phyloP scores from a whole-genome alignment of 1,140 invertebrate species.

The Wasmannia auropunctata region DNA sequence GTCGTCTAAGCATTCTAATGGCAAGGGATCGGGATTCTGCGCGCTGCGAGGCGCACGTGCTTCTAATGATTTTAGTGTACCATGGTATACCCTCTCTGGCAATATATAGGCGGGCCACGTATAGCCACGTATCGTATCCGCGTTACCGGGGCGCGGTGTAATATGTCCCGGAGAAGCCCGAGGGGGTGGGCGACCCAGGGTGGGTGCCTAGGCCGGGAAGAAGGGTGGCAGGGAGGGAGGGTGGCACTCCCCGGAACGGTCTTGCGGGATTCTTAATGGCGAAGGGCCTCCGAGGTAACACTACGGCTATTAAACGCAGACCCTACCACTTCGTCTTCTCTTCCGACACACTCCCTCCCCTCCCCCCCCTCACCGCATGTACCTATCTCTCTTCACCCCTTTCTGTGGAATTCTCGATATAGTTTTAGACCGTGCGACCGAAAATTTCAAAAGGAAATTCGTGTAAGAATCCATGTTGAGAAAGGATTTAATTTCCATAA shows the following conservation, averaged over 20 bases:
- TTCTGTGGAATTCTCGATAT: neutral
- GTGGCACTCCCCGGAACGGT: conserved; percentile 70
- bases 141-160: conserved; percentile 76
- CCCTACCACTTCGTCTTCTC: conserved; percentile 53
- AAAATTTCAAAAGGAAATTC: neutral
- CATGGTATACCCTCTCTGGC: conserved; percentile 74
- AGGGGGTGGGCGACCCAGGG: conserved; percentile 55
- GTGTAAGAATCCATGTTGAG: neutral
- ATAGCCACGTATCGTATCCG: conserved; percentile 76
- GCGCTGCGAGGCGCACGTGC: conserved; percentile 77
- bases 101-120: conserved; percentile 74
- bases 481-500: neutral
- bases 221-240: conserved; percentile 42
- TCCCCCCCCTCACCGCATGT: too few species aligned
- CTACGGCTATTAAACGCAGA: conserved; percentile 81
- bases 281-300: conserved; percentile 79
- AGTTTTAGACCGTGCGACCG: conserved; percentile 6
- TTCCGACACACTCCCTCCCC: neutral
- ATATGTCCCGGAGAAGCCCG: conserved; percentile 77
- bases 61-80: conserved; percentile 84
- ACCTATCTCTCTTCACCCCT: neutral
- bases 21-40: conserved; percentile 77
- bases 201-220: conserved; percentile 38
- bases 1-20: conserved; percentile 82
- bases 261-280: conserved; percentile 84